These are phyloP conservation scores for Cirrhinus mrigala DNA, from an alignment of 2,797 vertebrate genomes.

Conservation along the genomic window DNA sequence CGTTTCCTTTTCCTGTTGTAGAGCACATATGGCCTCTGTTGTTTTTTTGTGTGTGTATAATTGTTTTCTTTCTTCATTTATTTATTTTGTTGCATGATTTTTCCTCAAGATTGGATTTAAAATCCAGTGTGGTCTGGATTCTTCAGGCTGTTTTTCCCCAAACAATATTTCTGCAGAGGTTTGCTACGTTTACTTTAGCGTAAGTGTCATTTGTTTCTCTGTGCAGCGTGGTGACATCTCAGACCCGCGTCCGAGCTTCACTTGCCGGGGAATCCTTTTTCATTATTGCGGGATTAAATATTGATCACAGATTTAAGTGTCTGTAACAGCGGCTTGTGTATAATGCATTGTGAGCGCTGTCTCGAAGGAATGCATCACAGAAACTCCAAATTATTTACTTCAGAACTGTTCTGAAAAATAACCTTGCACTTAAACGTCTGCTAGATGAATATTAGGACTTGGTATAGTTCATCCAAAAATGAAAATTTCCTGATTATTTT, in stretches of 20 bases:
- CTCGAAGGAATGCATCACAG: conserved; percentile 13
- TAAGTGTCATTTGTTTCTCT: conserved; percentile 34
- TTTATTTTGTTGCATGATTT: conserved; percentile 8
- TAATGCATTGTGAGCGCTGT: conserved; percentile 36
- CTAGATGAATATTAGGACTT: conserved; percentile 8
- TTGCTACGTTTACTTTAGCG: conserved; percentile 26
- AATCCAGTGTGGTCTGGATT: neutral
- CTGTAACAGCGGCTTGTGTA: conserved; percentile 37
- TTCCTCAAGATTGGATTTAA: neutral
- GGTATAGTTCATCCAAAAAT: neutral
- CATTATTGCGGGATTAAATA: conserved; percentile 50
- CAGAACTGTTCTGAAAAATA: neutral
- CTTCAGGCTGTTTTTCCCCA: neutral
- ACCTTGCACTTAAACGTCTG: neutral
- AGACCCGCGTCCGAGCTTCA: conserved; percentile 11
- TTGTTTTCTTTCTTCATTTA: conserved; percentile 22
- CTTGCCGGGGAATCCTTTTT: conserved; percentile 47
- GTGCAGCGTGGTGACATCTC: conserved; percentile 29
- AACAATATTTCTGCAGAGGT: conserved; percentile 28
- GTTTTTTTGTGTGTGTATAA: neutral
- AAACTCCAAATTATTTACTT: conserved; percentile 15
- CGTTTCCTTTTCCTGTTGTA: conserved; percentile 28
- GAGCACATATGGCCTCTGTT: conserved; percentile 29
- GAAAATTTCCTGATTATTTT: neutral
- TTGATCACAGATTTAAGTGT: conserved; percentile 51